Evolutionary conservation across 2,113 vertebrate species (phyloP), one percentile per base, ranked within the genome.

Genomic region (Labeo rohita): DNA sequence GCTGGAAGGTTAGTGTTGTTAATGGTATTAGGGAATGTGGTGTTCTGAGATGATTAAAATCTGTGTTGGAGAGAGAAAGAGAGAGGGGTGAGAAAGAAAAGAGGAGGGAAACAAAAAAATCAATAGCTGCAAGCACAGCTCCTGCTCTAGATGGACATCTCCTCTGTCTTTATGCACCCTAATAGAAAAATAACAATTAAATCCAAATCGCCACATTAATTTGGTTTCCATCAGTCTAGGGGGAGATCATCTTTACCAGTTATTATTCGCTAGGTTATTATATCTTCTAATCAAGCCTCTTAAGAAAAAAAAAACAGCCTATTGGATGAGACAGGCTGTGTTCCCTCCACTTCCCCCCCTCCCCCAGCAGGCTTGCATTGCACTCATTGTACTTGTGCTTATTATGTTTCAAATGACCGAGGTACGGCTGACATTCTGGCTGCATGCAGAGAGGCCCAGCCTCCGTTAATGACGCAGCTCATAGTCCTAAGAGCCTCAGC

Each of bases 341-440:
- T 50, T 74, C 77, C 43, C n/a, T 43, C 91, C 97, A 96, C 95
- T 96, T 94, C 95, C 96, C 96, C 96, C 96, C 96, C 93, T 89
- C 92, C 93, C 94, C 94, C 93, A 94, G 66, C 90, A 95, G 94
- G 96, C 95, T 96, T 94, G 96, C 96, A 95, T 94, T 94, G 96
- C 97, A 97, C 96, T 98, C 97, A 97, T 98, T 98, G 98, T 98
- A 96, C 97, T 97, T 93, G 95, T 96, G 96, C 97, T 99, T 98
- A 98, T 98, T 98, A 98, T 99, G 97, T 98, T 99, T 98, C 98
- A 98, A 99, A 98, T 99, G 98, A 98, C 98, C 96, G 97, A 97
- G 97, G 97, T 97, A 97, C 96, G 95, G 96, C 96, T 97, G 97
- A 96, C 97, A 96, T 97, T 97, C 97, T 96, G 96, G 93, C 94